phyloP scores from a whole-genome alignment of 2,797 vertebrate genomes.

The Rhinoraja longicauda region DNA sequence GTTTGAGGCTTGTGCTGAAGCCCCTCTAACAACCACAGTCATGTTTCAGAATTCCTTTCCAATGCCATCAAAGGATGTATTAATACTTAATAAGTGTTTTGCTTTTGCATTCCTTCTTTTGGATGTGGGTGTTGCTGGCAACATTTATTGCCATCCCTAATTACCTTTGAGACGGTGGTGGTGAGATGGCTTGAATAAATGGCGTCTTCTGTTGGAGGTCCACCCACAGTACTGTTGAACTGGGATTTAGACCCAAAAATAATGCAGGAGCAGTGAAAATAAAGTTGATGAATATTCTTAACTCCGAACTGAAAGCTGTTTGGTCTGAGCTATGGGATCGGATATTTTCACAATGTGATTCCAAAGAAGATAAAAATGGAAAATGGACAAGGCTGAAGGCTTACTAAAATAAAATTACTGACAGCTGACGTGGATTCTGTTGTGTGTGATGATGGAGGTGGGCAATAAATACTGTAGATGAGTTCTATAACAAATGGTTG shows the following conservation, averaged over 20 bases:
- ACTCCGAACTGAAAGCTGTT: not conserved
- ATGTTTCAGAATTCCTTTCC: not conserved
- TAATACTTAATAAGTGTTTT: not conserved
- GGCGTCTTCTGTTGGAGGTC: too few relatives aligned
- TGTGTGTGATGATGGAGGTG: not conserved
- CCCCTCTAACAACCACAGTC: not conserved
- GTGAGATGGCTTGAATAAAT: too few relatives aligned
- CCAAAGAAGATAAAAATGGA: not conserved
- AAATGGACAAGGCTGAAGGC: not conserved
- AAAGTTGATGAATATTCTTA: not conserved
- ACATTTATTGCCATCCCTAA: too few relatives aligned
- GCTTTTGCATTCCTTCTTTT: too few relatives aligned
- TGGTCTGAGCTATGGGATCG: not conserved
- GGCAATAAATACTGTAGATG: not conserved
- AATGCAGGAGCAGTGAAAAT: too few relatives aligned
- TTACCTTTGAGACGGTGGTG: too few relatives aligned
- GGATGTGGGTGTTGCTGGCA: too few relatives aligned
- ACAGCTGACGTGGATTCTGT: not conserved
- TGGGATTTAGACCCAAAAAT: too few relatives aligned
- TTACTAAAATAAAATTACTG: not conserved
- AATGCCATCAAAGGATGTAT: not conserved
- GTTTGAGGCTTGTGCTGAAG: not conserved
- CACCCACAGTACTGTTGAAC: too few relatives aligned
- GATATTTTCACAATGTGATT: not conserved
- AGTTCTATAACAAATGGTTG: not conserved